phyloP scores from a whole-genome alignment of 30 jellyfish, hydroid and myxozoan species.

The Cassiopea xamachana region DNA sequence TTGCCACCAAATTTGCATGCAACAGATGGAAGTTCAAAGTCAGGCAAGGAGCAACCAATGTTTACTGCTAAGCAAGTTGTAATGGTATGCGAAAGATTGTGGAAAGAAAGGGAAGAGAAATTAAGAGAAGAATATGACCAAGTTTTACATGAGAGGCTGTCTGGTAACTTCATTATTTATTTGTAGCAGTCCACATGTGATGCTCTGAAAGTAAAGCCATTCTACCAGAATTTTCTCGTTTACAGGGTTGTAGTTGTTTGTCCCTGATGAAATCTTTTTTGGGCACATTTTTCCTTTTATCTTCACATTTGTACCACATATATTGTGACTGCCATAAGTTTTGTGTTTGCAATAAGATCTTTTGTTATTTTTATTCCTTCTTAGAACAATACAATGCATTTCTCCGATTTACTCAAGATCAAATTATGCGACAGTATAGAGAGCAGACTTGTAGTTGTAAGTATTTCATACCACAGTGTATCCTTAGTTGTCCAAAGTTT shows the following conservation, averaged over 20 bases:
- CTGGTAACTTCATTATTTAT: slow-evolving; percentile 57
- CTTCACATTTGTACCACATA: too few relatives aligned
- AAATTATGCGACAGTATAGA: slow-evolving; percentile 87
- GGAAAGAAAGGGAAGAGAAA: slow-evolving; percentile 98
- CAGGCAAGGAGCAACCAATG: slow-evolving; percentile 82
- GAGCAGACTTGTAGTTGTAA: slow-evolving; percentile 92
- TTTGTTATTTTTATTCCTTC: neutral
- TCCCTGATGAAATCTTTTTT: too few relatives aligned
- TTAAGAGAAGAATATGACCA: slow-evolving; percentile 94
- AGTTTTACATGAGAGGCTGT: slow-evolving; percentile 85
- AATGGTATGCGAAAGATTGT: slow-evolving; percentile 90
- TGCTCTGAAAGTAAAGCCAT: too few relatives aligned
- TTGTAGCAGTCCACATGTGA: neutral
- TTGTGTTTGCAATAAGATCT: too few relatives aligned
- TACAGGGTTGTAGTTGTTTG: too few relatives aligned
- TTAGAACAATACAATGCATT: slow-evolving; percentile 93
- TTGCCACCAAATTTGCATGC: slow-evolving; percentile 47
- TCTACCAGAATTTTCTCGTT: too few relatives aligned
- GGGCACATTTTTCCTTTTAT: too few relatives aligned
- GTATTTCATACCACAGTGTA: slow-evolving; percentile 12
- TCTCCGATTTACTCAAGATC: slow-evolving; percentile 95
- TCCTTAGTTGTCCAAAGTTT: too few relatives aligned
- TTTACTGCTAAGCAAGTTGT: slow-evolving; percentile 94
- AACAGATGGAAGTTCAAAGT: slow-evolving; percentile 8
- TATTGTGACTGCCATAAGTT: too few relatives aligned